phyloP scores from a whole-genome alignment of 2,113 vertebrate genomes.

The Cinclus mexicanus region DNA sequence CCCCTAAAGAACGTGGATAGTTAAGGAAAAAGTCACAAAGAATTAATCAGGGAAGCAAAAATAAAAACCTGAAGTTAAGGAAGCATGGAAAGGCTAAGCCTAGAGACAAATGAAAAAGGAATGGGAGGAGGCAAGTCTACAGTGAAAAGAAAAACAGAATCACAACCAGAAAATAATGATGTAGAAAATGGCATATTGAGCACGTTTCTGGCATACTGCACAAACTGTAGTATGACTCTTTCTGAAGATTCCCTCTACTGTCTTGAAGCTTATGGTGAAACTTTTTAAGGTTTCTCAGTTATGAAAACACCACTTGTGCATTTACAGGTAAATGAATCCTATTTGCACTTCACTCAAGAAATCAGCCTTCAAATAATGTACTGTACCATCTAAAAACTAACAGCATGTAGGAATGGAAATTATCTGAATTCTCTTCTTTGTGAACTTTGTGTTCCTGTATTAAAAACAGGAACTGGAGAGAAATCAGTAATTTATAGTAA shows the following conservation, averaged over 20 bases:
- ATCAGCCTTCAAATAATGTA: not conserved
- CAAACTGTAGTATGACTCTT: not conserved
- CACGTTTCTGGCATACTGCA: not conserved
- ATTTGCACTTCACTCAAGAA: not conserved
- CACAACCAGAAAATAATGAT: not conserved
- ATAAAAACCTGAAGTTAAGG: slow-evolving; percentile 24
- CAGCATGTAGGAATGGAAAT: not conserved
- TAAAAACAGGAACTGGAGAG: not conserved
- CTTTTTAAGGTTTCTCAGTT: not conserved
- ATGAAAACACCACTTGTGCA: not conserved
- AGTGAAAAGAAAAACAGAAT: not conserved
- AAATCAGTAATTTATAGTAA: not conserved
- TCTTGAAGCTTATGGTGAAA: not conserved
- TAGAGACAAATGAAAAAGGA: slow-evolving; percentile 25
- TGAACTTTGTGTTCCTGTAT: not conserved
- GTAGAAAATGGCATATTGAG: not conserved
- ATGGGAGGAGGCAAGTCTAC: not conserved
- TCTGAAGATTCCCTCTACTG: not conserved
- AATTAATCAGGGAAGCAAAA: slow-evolving; percentile 54
- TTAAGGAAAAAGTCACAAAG: slow-evolving; percentile 43
- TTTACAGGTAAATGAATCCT: not conserved
- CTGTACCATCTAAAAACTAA: not conserved
- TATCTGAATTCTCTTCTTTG: not conserved
- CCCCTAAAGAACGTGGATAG: not conserved
- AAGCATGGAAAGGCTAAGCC: slow-evolving; percentile 25